phyloP scores from a whole-genome alignment of 2,113 vertebrate genomes.

The Hippocampus abdominalis region DNA sequence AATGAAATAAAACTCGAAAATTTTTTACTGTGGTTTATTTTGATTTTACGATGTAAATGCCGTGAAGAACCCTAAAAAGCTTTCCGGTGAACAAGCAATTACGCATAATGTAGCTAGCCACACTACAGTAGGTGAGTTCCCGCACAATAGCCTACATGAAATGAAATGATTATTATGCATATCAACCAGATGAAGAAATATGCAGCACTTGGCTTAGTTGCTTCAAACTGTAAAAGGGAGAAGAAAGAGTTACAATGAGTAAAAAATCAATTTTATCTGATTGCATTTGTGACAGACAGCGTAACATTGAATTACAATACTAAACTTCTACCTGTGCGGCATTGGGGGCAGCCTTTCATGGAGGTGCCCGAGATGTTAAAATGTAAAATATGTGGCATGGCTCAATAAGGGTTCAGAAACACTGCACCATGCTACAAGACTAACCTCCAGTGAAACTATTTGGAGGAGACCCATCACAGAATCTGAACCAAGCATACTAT shows the following conservation, averaged over 20 bases:
- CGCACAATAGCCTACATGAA: not conserved
- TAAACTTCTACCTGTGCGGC: conserved; percentile 45
- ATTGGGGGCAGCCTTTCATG: conserved; percentile 61
- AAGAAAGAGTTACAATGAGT: not conserved
- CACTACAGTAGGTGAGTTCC: not conserved
- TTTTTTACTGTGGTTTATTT: not conserved
- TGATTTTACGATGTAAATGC: not conserved
- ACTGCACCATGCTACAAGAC: no score
- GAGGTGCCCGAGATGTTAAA: conserved; percentile 66
- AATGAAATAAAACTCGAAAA: no score
- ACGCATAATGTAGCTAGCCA: not conserved
- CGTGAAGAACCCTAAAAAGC: not conserved
- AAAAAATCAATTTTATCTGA: not conserved
- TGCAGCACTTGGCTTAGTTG: not conserved
- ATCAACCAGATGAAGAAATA: not conserved
- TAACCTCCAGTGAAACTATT: not conserved
- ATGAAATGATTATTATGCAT: not conserved
- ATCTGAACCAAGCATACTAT: no score
- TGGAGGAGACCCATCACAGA: not conserved
- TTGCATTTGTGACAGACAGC: not conserved
- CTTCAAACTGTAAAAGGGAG: not conserved
- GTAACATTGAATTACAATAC: not conserved
- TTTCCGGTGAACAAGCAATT: not conserved
- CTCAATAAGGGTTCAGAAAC: no score
- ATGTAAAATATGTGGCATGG: no score